Conservation (phyloP, 2,797 vertebrate genomes). For the Lycodopsis pacificus region DNA sequence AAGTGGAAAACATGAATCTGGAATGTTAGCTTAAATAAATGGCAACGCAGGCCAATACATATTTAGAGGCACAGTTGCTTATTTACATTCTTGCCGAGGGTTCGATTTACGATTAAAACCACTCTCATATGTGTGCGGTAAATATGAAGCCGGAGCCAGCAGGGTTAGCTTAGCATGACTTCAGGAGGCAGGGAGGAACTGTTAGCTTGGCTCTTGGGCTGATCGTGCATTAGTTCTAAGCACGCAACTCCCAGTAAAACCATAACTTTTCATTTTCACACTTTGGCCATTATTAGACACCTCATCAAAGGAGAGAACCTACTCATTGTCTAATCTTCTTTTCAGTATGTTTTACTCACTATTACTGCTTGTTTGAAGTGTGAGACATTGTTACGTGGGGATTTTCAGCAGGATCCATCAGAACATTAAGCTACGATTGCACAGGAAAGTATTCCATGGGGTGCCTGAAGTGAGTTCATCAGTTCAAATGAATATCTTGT, state of each 20-base stretch:
- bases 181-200: background rate
- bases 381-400: background rate
- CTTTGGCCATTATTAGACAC: background rate
- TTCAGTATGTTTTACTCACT: background rate
- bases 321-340: background rate
- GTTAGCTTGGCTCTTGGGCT: background rate
- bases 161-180: constrained; percentile 3
- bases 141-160: background rate
- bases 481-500: background rate
- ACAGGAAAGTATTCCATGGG: background rate
- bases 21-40: background rate
- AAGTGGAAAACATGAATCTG: background rate
- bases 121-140: background rate
- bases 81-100: constrained; percentile 1
- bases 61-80: background rate
- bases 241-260: background rate
- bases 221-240: background rate
- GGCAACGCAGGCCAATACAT: background rate
- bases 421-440: background rate
- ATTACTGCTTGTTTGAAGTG: background rate
- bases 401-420: constrained; percentile 1
- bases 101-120: background rate
- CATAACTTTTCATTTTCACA: background rate
- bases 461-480: background rate
- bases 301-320: background rate